Percentiles rank a stretch among this genome's conserved stretches.
phyloP scores from a whole-genome alignment of 2,797 vertebrate genomes.

The Sandelia bainsii region DNA sequence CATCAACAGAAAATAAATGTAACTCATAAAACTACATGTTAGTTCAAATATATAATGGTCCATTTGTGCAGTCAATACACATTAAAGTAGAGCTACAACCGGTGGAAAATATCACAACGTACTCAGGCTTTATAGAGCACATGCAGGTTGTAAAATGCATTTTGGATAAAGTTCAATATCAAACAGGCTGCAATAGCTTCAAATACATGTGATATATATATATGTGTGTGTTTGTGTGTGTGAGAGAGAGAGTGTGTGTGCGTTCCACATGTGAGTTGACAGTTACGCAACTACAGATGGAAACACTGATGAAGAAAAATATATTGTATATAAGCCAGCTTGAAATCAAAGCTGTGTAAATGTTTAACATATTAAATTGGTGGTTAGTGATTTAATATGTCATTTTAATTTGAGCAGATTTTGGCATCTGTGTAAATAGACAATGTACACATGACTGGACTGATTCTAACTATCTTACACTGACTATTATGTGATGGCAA shows the following conservation, averaged over 20 bases:
- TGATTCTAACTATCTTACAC: neutral
- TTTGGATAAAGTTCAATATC: conserved; percentile 12
- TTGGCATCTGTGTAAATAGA: neutral
- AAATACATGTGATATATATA: conserved; percentile 2
- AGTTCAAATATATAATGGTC: neutral
- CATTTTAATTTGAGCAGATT: conserved; percentile 7
- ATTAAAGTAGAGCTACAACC: neutral
- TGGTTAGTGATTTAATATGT: neutral
- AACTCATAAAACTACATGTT: conserved; percentile 8
- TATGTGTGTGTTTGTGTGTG: conserved; percentile 11
- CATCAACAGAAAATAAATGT: neutral
- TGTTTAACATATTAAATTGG: conserved; percentile 1
- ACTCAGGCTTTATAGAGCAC: neutral
- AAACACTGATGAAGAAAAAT: conserved; percentile 9
- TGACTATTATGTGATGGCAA: neutral
- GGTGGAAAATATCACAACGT: neutral
- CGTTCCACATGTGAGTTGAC: conserved; percentile 39
- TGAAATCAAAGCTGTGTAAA: neutral
- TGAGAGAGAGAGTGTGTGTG: conserved; percentile 4
- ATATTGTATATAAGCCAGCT: neutral
- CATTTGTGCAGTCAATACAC: neutral
- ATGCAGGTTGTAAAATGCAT: conserved; percentile 12
- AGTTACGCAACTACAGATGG: conserved; percentile 18
- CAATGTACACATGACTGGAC: neutral
- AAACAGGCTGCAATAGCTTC: conserved; percentile 21